Evolutionary conservation across 1,140 invertebrate genomes (phyloP).

Genomic region (Lucilia sericata): DNA sequence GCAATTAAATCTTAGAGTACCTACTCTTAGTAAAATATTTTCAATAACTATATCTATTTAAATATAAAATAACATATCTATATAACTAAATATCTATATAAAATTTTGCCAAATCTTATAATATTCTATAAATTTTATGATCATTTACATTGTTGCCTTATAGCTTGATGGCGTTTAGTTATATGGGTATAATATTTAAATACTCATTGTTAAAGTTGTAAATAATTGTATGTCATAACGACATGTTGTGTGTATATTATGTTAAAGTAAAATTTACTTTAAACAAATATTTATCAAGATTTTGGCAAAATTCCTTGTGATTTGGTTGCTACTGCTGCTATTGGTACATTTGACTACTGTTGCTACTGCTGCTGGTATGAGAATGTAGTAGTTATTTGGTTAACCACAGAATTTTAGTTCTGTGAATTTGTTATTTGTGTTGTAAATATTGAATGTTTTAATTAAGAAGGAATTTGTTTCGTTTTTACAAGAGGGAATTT

Average conservation of each 20-base stretch:
- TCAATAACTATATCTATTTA: too few relatives aligned
- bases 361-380: neutral
- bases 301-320: neutral
- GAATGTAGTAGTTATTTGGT: neutral
- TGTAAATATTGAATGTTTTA: slow-evolving; percentile 2
- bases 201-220: neutral
- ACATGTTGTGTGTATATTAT: neutral
- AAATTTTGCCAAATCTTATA: too few relatives aligned
- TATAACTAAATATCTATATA: too few relatives aligned
- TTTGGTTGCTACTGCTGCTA: neutral
- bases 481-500: neutral
- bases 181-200: too few relatives aligned
- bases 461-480: neutral
- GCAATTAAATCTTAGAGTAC: neutral
- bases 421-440: neutral
- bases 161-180: too few relatives aligned
- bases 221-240: slow-evolving; percentile 1
- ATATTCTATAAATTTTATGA: too few relatives aligned
- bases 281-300: slow-evolving; percentile 1
- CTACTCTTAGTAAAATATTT: too few relatives aligned
- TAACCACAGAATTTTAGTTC: neutral
- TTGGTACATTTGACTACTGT: too few relatives aligned
- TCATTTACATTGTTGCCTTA: too few relatives aligned
- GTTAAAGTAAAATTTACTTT: neutral
- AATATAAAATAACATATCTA: too few relatives aligned